Base-by-base conservation (phyloP, 2,797 vertebrate genomes). In the Cheracebus regulus region DNA sequence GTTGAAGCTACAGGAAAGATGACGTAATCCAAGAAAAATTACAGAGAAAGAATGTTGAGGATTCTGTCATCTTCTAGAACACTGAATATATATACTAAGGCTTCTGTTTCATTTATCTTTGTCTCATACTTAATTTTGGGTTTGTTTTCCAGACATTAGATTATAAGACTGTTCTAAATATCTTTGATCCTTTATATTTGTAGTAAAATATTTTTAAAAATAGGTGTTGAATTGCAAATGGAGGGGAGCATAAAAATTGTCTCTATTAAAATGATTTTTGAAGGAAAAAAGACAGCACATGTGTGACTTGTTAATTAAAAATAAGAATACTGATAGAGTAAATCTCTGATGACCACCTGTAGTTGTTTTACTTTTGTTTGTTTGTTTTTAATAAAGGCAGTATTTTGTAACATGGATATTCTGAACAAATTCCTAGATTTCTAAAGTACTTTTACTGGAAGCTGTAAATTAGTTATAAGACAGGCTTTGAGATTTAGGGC, bases 171-270 rank as follows among this genome's bases (percentile, higher is more conserved):
- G 3, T 79, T 61, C 20, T 83, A 83, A 91, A 89, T 75, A 12
- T 78, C 26, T 97, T 93, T 80, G 30, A 20, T 89, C n/a, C 30
- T 90, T 93, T 33, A 72, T 83, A 73, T 72, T 55, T 88, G 73
- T 39, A 84, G 17, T 64, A 85, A 88, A 75, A 86, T 4, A 64
- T 33, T 64, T 96, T 72, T 52, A 36, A 72, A 93, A 85, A 70
- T 61, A 94, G 52, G 14, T n/a, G 20, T 46, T 89, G 15, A 84
- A 36, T 52, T 90, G 10, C 20, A 93, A 87, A 90, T 72, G 19
- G 48, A 79, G 22, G n/a, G 11, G 8, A 30, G n/a, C 7, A 24
- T 55, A 87, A 52, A 90, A 75, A 41, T 22, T 83, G 30, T 78
- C 30, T 76, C 7, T 36, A 82, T 83, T 83, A 39, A 79, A 75